These are phyloP conservation scores for Ceyx cyanopectus DNA, from an alignment of 2,113 vertebrate genomes.

Conservation along the genomic window DNA sequence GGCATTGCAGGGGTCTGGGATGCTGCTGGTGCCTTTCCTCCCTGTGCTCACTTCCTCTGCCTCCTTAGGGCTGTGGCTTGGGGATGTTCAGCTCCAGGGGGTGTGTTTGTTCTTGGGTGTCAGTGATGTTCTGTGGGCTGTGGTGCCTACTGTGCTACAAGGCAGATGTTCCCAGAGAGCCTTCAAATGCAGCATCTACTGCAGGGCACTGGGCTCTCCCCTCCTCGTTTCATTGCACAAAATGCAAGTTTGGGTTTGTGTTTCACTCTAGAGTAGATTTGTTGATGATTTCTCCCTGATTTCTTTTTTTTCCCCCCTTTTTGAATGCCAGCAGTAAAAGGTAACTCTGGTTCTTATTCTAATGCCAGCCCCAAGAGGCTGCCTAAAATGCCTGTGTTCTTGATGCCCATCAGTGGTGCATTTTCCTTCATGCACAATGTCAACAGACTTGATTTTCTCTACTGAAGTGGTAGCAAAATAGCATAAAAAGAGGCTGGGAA, in stretches of 20 bases:
- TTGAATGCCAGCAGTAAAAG: not conserved
- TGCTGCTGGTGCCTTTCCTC: conserved; percentile 13
- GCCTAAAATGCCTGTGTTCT: not conserved
- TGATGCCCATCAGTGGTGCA: not conserved
- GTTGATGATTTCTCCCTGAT: not conserved
- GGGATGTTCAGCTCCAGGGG: not conserved
- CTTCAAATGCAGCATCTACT: not conserved
- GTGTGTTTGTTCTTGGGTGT: not conserved
- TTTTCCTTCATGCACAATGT: not conserved
- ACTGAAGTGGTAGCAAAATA: conserved; percentile 6
- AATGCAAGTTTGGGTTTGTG: not conserved
- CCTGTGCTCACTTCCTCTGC: conserved; percentile 47
- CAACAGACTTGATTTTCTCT: conserved; percentile 3
- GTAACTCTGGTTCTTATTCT: not conserved
- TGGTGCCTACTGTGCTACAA: not conserved
- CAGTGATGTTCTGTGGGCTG: not conserved
- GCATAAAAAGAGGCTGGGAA: not conserved
- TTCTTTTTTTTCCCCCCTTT: not conserved
- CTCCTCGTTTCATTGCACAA: not conserved
- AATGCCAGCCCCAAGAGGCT: not conserved
- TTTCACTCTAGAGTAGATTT: not conserved
- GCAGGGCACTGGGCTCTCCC: not conserved
- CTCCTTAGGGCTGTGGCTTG: conserved; percentile 24
- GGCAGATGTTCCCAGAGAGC: not conserved
- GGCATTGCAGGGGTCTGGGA: not conserved